Base-by-base conservation (phyloP, 1,140 invertebrate genomes). In the Triops longicaudatus region DNA sequence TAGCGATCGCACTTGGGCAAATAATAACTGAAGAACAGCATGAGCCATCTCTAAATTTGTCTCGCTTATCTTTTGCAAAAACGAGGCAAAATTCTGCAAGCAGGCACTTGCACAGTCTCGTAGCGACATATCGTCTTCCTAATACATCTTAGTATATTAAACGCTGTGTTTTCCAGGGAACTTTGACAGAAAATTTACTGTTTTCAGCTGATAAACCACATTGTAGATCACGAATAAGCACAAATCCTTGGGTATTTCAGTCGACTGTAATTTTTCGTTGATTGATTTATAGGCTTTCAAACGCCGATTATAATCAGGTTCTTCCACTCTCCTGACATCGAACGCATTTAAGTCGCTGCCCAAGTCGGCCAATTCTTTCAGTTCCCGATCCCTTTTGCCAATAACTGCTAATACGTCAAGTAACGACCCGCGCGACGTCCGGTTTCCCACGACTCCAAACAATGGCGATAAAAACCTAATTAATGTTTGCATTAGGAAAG, bases 291-390 rank as follows among this genome's bases (percentile, higher is more conserved):
- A 92, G 0, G 91, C 88, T 75, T 91, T 88, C 14, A 97, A 83
- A 79, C 97, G 87, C 78, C 87, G 87, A 72, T 93, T 88, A 82
- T 93, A 96, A 84, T 98, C 95, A 0, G 96, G 94, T 82, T 98
- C 95, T 79, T 98, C 95, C 9, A 97, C 86, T 88, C 92, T 92
- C 76, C 89, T 88, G 26, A 86, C 85, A 84, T 98, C 92, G 87
- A 89, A 97, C 0, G 95, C 89, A 85, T 98, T 98, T 43, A 98
- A 85, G 81, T 92, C 87, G 5, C 81, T 81, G 7, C 93, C 83
- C 7, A 92, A 79, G 6, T 87, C 80, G 6, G 87, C 85, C 50
- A 86, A 83, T 43, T 80, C 79, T 27, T 77, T 73, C 76, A 82
- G 81, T 83, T 88, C 81, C 75, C 85, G 63, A 75, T 81, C 77